These are phyloP conservation scores for Lycorma delicatula DNA, from an alignment of 1,140 invertebrate genomes.

Conservation along the genomic window DNA sequence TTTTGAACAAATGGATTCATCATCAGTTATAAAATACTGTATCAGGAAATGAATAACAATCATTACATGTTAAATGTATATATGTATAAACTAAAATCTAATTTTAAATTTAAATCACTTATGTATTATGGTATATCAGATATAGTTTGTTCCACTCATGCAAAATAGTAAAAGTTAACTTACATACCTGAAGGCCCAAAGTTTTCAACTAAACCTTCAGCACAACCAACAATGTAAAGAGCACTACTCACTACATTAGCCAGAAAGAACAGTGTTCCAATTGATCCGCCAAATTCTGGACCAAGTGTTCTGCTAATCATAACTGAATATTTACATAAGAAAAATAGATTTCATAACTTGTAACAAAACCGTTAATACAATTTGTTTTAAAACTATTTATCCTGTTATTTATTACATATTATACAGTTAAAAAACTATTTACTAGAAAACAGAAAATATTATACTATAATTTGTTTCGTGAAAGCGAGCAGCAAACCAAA, in stretches of 20 bases:
- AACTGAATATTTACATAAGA: slow-evolving; percentile 46
- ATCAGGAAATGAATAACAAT: too few species aligned
- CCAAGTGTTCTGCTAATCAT: slow-evolving; percentile 97
- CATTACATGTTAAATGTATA: too few species aligned
- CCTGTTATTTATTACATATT: too few species aligned
- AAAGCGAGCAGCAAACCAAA: too few species aligned
- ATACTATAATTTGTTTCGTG: too few species aligned
- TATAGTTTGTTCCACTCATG: background rate
- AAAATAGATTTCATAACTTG: too few species aligned
- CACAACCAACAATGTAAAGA: slow-evolving; percentile 86
- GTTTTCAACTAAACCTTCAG: slow-evolving; percentile 94
- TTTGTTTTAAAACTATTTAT: too few species aligned
- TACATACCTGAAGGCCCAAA: slow-evolving; percentile 74
- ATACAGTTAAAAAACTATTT: too few species aligned
- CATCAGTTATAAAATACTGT: too few species aligned
- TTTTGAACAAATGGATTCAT: too few species aligned
- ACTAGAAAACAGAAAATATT: too few species aligned
- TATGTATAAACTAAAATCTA: background rate
- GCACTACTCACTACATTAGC: slow-evolving; percentile 94
- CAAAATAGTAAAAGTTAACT: background rate
- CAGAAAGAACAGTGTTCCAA: slow-evolving; percentile 92
- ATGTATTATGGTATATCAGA: background rate
- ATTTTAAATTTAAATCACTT: background rate
- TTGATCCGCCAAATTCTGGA: slow-evolving; percentile 93
- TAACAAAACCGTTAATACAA: too few species aligned